Evolutionary conservation across 2,888 invertebrate species (phyloP).

Genomic region (Spisula subtruncata): DNA sequence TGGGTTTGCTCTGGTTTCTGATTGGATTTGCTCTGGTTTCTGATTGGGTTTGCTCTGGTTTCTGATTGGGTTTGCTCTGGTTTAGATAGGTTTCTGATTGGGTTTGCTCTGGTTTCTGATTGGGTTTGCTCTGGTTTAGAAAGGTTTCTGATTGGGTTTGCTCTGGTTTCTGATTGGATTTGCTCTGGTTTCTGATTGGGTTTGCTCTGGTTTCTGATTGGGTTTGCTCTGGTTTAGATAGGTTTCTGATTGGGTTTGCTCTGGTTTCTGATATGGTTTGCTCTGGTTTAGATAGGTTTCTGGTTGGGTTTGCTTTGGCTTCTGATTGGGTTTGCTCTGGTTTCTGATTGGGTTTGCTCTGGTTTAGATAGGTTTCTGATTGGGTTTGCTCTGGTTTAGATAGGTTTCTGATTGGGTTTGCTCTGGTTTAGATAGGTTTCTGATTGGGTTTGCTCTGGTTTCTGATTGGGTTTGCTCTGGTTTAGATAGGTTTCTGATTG

Average conservation of each 20-base stretch:
- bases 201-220: slow-evolving; percentile 24
- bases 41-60: slow-evolving; percentile 18
- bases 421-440: too few species aligned
- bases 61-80: slow-evolving; percentile 20
- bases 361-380: too few species aligned
- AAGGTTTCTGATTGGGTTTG: slow-evolving; percentile 20
- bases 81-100: too few species aligned
- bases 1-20: slow-evolving; percentile 16
- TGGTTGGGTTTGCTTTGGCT: slow-evolving; percentile 9
- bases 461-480: slow-evolving; percentile 20
- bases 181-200: slow-evolving; percentile 16
- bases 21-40: slow-evolving; percentile 18
- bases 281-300: slow-evolving; percentile 20
- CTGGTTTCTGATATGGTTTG: slow-evolving; percentile 12
- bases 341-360: slow-evolving; percentile 20
- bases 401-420: slow-evolving; percentile 20
- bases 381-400: slow-evolving; percentile 16
- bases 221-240: slow-evolving; percentile 12
- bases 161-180: slow-evolving; percentile 19
- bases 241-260: slow-evolving; percentile 17
- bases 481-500: too few species aligned
- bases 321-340: slow-evolving; percentile 20
- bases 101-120: slow-evolving; percentile 16
- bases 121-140: slow-evolving; percentile 16
- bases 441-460: slow-evolving; percentile 18